Percentiles rank a stretch among this genome's conserved stretches.
Evolutionary conservation across 1,140 invertebrate genomes (phyloP).

Genomic region (Melipona quadrifasciata): DNA sequence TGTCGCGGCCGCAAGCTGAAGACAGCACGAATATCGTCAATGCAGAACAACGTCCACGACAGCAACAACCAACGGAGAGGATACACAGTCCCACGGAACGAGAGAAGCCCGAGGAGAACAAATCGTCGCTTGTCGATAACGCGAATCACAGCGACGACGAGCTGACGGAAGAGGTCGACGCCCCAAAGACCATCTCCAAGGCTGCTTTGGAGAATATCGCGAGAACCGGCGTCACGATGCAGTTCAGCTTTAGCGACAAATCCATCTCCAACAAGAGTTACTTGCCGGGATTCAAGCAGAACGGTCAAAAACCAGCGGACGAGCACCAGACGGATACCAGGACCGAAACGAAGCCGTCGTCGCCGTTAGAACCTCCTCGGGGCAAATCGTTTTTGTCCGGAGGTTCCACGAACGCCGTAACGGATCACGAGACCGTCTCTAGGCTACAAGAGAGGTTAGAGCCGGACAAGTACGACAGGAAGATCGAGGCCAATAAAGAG

Average conservation of each 20-base stretch:
- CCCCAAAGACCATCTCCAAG: constrained; percentile 82
- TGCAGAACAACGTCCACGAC: constrained; percentile 3
- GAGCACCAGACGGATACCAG: constrained; percentile 9
- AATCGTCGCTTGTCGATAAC: not conserved
- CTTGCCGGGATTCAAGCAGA: constrained; percentile 79
- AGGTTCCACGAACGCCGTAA: not conserved
- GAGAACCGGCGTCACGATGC: constrained; percentile 84
- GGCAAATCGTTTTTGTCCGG: constrained; percentile 35
- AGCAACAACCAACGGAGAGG: constrained; percentile 27
- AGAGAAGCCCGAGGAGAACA: not conserved
- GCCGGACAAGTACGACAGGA: constrained; percentile 38
- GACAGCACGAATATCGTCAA: not conserved
- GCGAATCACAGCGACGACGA: constrained; percentile 63
- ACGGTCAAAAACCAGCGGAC: constrained; percentile 68
- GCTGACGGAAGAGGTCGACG: constrained; percentile 61
- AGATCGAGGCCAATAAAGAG: constrained; percentile 37
- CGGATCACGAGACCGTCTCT: constrained; percentile 10
- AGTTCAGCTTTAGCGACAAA: constrained; percentile 83
- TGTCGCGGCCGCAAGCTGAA: constrained; percentile 7
- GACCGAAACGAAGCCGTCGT: constrained; percentile 9
- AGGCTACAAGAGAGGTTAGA: constrained; percentile 61
- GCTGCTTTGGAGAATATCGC: constrained; percentile 86
- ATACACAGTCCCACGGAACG: not conserved
- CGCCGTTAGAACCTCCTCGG: constrained; percentile 14
- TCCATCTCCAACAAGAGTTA: constrained; percentile 74